Evolutionary conservation across 2,888 invertebrate species (phyloP), one percentile per base, ranked within the genome.

Genomic region (Yponomeuta malinellus): DNA sequence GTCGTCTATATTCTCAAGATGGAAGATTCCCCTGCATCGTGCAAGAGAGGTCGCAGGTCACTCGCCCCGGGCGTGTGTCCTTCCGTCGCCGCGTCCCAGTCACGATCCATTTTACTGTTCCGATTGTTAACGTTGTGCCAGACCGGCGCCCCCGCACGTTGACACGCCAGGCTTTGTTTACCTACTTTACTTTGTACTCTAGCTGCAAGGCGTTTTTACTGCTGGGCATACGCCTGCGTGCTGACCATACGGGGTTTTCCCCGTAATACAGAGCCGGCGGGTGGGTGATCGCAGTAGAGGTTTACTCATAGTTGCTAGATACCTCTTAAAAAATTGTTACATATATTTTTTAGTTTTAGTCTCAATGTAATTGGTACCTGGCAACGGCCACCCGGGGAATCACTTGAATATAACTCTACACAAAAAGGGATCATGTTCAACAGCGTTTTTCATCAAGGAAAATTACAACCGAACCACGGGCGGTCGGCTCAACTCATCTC

Each of bases 81-180:
- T 78, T 79, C 82, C 81, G 85, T 85, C 87, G 87, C 87, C 85
- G 86, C 85, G 85, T 87, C 88, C 86, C 75, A 78, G 85, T 87
- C 88, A 89, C 88, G 90, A 90, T 88, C 89, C 85, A 89, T 15
- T 89, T 87, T 88, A 88, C 87, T 80, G 85, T 83, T 83, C 80
- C 85, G 79, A 88, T 86, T 85, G 83, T 85, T 81, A 80, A 78
- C 80, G 77, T 59, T 59, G 52, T 59, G 31, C 65, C 31, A 65
- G 65, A 65, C 65, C 65, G 72, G 71, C 71, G 71, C 72, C 71
- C 70, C 70, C 63, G 65, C 63, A 70, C 52, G 67, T 31, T 37
- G 72, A 65, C 65, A 48, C 64, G 64, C 70, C 68, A 63, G 68
- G 66, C 72, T 71, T 68, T 68, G 31, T 52, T 68, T n/a, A 12